Base-by-base conservation (phyloP, 2,113 vertebrate species). In the Chamaetylas fuelleborni region DNA sequence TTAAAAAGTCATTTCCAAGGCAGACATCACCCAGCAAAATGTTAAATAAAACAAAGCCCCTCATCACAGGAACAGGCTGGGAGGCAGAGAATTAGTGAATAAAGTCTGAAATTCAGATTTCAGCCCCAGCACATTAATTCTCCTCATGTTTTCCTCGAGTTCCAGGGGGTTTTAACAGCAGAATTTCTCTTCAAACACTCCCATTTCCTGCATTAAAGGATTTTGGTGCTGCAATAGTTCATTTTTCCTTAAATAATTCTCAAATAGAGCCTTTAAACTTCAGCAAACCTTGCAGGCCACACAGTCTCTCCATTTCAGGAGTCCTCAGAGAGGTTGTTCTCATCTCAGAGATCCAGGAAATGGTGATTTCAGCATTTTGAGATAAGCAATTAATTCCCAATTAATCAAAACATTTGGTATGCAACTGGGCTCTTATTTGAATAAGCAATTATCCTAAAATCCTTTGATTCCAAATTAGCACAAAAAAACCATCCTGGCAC, bases 361-460 rank as follows among this genome's bases (percentile, higher is more conserved):
- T 0, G 1, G 50, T n/a, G 69, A 64, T 38, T 94, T 74, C 14
- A 91, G 69, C 77, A 33, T 6, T 60, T 43, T 15, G 48, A 85
- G 87, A 94, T 67, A 76, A 87, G 85, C 73, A 90, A 76, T 94
- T 94, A 92, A 96, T 73, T 87, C 93, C 84, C 87, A 74, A 87
- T 81, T 95, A 95, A 87, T 85, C 61, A 18, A 89, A 94, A 82
- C 71, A 79, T 60, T 94, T 66, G 14, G 43, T 67, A 81, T 79
- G 85, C 84, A 91, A 60, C 43, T 25, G 22, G 78, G n/a, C 64
- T 43, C 90, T 64, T 53, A 81, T 91, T 95, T 71, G 65, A 87
- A 92, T 81, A 91, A 91, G 73, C 61, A 94, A 92, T 90, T 93
- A 64, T 16, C n/a, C 12, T 11, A 6, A 93, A 69, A 31, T 57